Conservation (phyloP, 2,113 vertebrate genomes). For the Mus pahari region DNA sequence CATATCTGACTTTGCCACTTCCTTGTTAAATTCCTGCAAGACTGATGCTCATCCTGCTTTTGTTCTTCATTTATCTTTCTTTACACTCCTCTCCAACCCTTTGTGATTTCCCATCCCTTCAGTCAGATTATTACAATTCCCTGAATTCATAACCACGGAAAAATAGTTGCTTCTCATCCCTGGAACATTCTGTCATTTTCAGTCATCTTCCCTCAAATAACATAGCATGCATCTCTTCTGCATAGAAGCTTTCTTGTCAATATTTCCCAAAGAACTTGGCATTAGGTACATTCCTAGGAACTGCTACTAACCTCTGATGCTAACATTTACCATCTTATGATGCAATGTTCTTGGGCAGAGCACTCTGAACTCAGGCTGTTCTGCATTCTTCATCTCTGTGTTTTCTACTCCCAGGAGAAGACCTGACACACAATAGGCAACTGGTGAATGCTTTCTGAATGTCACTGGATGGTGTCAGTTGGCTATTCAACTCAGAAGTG, state of each 20-base stretch:
- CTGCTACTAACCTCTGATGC: neutral
- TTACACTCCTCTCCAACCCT: neutral
- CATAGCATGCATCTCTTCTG: neutral
- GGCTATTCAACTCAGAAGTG: neutral
- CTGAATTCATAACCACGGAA: neutral
- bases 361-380: neutral
- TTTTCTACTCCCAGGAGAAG: neutral
- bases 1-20: neutral
- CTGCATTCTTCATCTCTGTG: neutral
- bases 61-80: neutral
- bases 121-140: neutral
- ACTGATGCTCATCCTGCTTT: neutral
- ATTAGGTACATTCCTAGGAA: neutral
- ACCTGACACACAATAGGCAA: neutral
- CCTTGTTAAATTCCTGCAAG: neutral
- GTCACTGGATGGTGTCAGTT: neutral
- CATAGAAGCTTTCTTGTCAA: neutral
- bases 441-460: neutral
- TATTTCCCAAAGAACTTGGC: accelerated
- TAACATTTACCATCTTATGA: neutral
- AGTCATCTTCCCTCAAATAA: neutral
- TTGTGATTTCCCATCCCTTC: neutral
- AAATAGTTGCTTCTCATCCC: neutral
- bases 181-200: neutral
- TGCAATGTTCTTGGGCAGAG: neutral